These are phyloP conservation scores for Cirrhinus molitorella DNA, from an alignment of 2,797 vertebrate genomes.

Conservation along the genomic window DNA sequence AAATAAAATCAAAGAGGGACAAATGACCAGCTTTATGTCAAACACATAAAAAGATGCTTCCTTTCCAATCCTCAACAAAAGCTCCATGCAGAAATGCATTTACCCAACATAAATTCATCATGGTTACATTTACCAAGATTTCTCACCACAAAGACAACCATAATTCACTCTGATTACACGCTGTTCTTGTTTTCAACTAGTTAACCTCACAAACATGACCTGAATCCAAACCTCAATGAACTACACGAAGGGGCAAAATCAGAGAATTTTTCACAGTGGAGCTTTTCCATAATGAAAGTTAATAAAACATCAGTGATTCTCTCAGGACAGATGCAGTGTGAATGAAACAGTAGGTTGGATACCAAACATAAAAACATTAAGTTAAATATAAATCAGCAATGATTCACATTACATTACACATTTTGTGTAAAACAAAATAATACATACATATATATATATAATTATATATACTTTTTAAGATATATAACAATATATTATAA, in stretches of 20 bases:
- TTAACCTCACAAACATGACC: conserved; percentile 11
- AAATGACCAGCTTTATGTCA: conserved; percentile 23
- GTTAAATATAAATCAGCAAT: conserved; percentile 75
- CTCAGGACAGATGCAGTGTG: conserved; percentile 35
- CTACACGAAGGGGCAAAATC: conserved; percentile 29
- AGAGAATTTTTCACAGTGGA: conserved; percentile 43
- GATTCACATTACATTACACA: conserved; percentile 79
- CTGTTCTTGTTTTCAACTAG: conserved; percentile 16
- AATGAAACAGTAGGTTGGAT: conserved; percentile 54
- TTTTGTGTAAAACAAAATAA: conserved; percentile 64
- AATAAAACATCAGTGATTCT: conserved; percentile 31
- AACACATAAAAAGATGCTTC: conserved; percentile 33
- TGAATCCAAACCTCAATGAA: conserved; percentile 35
- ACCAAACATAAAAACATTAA: conserved; percentile 67
- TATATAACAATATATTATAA: conserved; percentile 76
- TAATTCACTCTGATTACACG: conserved; percentile 32
- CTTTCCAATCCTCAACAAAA: conserved; percentile 50
- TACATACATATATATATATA: conserved; percentile 56
- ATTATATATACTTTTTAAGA: conserved; percentile 64
- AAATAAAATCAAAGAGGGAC: conserved; percentile 47
- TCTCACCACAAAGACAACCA: conserved; percentile 23
- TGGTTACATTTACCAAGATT: conserved; percentile 30
- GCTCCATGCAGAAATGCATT: conserved; percentile 58
- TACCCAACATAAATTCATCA: conserved; percentile 12
- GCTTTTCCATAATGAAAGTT: conserved; percentile 21